Percentiles rank a stretch among this genome's conserved stretches.
Conservation (phyloP, 2,888 invertebrate genomes). For the Pterostichus madidus region DNA sequence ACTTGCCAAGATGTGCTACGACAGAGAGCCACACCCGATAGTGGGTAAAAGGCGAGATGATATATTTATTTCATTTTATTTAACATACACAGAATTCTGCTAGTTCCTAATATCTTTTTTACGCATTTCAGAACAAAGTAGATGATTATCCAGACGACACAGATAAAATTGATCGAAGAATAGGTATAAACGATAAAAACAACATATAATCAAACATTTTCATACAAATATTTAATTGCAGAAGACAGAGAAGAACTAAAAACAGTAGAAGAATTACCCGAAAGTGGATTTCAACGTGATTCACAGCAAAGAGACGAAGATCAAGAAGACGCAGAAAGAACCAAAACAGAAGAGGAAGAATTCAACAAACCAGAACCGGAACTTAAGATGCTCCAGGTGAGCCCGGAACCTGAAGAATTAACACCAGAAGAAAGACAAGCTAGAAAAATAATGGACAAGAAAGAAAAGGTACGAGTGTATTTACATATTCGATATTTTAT, state of each 20-base stretch:
- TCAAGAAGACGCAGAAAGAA: constrained; percentile 64
- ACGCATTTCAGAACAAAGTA: constrained; percentile 66
- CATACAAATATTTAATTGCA: background rate
- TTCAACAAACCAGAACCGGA: constrained; percentile 63
- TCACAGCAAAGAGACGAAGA: constrained; percentile 66
- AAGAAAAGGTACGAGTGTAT: constrained; percentile 72
- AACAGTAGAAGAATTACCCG: constrained; percentile 63
- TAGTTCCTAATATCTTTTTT: background rate
- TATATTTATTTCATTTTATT: no score
- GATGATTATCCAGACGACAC: constrained; percentile 69
- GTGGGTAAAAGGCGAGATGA: no score
- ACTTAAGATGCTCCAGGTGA: constrained; percentile 58
- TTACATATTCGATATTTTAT: background rate
- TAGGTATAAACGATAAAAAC: constrained; percentile 67
- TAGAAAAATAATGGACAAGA: constrained; percentile 72
- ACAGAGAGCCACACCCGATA: no score
- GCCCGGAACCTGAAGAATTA: constrained; percentile 67
- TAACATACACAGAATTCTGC: no score
- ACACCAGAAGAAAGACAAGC: constrained; percentile 71
- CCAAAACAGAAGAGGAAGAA: constrained; percentile 69
- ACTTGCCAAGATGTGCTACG: no score
- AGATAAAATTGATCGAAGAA: constrained; percentile 68
- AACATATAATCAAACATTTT: background rate
- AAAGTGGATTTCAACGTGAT: constrained; percentile 56
- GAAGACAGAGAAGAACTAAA: constrained; percentile 53